Conservation (phyloP, 2,113 vertebrate genomes). For the Elephantulus edwardii region DNA sequence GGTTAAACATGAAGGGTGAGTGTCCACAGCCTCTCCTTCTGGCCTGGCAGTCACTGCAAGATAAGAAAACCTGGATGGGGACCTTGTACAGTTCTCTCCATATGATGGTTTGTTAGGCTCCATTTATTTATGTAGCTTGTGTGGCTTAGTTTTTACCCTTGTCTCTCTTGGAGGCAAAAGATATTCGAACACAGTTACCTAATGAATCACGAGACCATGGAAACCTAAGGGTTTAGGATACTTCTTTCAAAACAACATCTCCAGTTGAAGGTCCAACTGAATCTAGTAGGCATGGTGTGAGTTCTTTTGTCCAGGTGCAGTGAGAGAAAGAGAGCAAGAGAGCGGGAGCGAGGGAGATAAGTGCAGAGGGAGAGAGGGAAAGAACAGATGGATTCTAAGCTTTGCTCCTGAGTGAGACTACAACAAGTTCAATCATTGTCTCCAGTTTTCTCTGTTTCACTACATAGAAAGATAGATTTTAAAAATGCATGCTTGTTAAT, state of each 20-base stretch:
- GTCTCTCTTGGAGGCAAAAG: neutral
- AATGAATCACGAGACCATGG: neutral
- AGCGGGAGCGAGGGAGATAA: too few relatives aligned
- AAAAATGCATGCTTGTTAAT: conserved; percentile 10
- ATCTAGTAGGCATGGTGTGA: too few relatives aligned
- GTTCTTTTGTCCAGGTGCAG: neutral
- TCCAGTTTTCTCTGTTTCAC: neutral
- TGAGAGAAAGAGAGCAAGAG: too few relatives aligned
- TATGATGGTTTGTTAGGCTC: neutral
- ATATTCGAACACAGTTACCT: neutral
- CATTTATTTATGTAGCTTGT: neutral
- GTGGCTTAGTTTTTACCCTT: neutral
- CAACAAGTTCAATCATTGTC: neutral
- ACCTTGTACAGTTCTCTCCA: neutral
- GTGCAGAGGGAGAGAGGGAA: too few relatives aligned
- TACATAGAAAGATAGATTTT: neutral
- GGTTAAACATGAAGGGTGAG: neutral
- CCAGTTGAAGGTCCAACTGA: neutral
- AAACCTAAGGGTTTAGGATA: neutral
- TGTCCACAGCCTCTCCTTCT: neutral
- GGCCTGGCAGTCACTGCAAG: neutral
- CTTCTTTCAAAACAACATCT: neutral
- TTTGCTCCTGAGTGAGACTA: neutral
- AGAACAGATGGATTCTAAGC: neutral
- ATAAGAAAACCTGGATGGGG: neutral